Conservation (phyloP, 2,797 vertebrate species). For the Pseudochirops corinnae region DNA sequence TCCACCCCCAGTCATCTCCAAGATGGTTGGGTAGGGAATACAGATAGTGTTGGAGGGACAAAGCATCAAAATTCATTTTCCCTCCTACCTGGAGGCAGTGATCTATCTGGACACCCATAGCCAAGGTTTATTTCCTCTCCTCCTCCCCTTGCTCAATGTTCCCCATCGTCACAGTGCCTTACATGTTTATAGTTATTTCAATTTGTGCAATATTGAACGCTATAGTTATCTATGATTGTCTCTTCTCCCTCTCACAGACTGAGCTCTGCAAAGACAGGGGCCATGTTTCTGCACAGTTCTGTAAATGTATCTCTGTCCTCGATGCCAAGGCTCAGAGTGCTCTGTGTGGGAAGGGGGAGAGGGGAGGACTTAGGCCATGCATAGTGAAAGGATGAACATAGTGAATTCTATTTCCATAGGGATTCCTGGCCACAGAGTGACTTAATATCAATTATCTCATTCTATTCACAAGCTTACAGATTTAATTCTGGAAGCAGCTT, state of each 20-base stretch:
- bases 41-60: neutral
- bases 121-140: neutral
- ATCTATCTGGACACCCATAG: neutral
- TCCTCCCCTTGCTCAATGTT: neutral
- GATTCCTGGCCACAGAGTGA: neutral
- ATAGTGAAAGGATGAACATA: neutral
- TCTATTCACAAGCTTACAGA: neutral
- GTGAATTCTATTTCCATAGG: neutral
- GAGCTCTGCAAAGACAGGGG: neutral
- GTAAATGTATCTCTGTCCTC: neutral
- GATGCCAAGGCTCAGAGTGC: neutral
- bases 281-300: neutral
- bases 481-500: neutral
- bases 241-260: neutral
- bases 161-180: neutral
- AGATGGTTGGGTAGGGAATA: neutral
- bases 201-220: neutral
- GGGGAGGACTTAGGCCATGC: neutral
- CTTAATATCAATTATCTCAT: neutral
- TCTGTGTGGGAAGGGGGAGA: neutral
- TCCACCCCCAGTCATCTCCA: neutral
- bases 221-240: neutral
- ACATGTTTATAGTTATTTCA: neutral
- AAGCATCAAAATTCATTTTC: neutral
- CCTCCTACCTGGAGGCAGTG: neutral